Evolutionary conservation across 2,113 vertebrate genomes (phyloP).

Genomic region (Amphiprion percula): DNA sequence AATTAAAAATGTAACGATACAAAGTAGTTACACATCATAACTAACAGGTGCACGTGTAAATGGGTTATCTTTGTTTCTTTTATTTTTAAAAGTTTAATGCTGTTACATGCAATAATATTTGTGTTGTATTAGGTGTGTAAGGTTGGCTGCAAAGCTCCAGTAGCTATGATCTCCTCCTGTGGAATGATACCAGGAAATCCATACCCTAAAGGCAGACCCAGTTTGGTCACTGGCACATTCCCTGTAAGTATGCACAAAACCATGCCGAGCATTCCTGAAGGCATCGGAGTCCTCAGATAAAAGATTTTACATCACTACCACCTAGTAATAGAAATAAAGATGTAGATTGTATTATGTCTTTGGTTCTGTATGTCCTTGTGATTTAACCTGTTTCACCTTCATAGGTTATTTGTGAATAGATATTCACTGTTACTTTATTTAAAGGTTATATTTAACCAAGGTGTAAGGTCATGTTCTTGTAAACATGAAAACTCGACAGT

Average conservation of each 20-base stretch:
- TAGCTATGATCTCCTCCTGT: constrained; percentile 98
- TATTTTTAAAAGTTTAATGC: not conserved
- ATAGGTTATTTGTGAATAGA: too few relatives aligned
- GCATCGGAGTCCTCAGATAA: not conserved
- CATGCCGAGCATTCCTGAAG: not conserved
- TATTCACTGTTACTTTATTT: not conserved
- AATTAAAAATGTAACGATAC: too few relatives aligned
- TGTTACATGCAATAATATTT: not conserved
- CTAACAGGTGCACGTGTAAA: not conserved
- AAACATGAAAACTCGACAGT: too few relatives aligned
- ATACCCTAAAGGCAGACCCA: constrained; percentile 97
- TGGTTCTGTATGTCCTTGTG: too few relatives aligned
- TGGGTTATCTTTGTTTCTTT: not conserved
- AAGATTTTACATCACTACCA: not conserved
- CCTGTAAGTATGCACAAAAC: constrained; percentile 86
- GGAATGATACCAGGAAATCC: constrained; percentile 98
- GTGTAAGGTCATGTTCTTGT: too few relatives aligned
- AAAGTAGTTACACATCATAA: not conserved
- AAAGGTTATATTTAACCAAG: too few relatives aligned
- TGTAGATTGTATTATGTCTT: not conserved
- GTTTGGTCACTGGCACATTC: constrained; percentile 93
- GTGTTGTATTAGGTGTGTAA: constrained; percentile 90
- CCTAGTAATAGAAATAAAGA: not conserved
- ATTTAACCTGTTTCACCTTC: too few relatives aligned
- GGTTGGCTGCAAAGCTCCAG: constrained; percentile 96